A percentile compares a stretch with the other conserved stretches of the same genome.
Evolutionary conservation across 64 coral and sea anemone genomes (phyloP).

Genomic region (Pachyseris speciosa): DNA sequence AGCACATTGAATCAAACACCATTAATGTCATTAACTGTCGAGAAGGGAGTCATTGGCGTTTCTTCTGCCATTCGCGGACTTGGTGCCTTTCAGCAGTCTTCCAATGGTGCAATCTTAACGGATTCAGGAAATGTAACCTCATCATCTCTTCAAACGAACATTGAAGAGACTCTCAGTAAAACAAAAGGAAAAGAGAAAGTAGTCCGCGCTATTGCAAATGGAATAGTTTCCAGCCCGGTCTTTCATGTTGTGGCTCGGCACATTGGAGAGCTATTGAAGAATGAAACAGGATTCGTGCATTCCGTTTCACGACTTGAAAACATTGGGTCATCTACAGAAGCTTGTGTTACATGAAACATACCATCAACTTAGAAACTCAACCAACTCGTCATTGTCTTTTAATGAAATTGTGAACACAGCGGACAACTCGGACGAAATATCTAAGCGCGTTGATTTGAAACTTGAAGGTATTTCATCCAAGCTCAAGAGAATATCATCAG

Average conservation of each 20-base stretch:
- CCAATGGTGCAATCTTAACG: not conserved
- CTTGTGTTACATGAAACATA: not conserved
- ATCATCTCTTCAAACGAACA: not conserved
- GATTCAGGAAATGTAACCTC: not conserved
- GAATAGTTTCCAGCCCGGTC: constrained; percentile 31
- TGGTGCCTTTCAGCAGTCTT: not conserved
- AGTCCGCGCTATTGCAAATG: not conserved
- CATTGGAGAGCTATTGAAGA: constrained; percentile 11
- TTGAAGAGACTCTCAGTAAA: not conserved
- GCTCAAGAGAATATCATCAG: constrained; percentile 18
- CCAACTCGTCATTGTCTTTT: not conserved
- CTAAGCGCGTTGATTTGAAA: not conserved
- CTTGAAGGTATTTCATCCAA: constrained; percentile 29
- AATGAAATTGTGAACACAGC: not conserved
- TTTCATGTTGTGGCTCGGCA: not conserved
- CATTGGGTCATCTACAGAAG: constrained; percentile 5
- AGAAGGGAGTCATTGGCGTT: not conserved
- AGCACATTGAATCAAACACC: not conserved
- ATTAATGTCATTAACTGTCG: not conserved
- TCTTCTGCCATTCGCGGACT: not conserved
- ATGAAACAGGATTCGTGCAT: constrained; percentile 17
- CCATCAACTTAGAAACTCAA: not conserved
- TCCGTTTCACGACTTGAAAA: constrained; percentile 23
- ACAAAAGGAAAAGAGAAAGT: not conserved
- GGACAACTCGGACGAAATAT: not conserved